Base-by-base conservation (phyloP, 2,113 vertebrate genomes). In the Rhinogobius similis region DNA sequence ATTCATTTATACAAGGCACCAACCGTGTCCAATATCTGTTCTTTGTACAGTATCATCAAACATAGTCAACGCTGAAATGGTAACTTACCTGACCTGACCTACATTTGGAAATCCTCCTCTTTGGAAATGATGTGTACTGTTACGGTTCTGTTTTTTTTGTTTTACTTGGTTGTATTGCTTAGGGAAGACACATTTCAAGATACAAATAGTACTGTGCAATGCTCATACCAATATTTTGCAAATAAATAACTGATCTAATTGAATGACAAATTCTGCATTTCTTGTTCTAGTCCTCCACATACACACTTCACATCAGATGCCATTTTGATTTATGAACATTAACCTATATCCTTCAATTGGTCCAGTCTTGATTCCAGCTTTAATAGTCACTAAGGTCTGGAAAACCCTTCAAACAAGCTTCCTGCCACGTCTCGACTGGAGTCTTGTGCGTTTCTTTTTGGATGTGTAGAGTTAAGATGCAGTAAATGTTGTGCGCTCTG, bases 401-500 rank as follows among this genome's bases (percentile, higher is more conserved):
- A 48, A 59, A 55, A 23, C 18, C 55, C 13, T 24, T 24, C 24
- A 26, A 43, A 52, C 36, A 44, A n/a, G 14, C 14, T 32, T 21
- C 9, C 36, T 67, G 58, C 61, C 43, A 29, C 6, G 18, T 59
- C 24, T 74, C 55, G 39, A 41, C 1, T 41, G 7, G 59, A 68
- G 44, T 20, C 23, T 43, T 50, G 2, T 14, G 10, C 58, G 5
- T 21, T 59, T 14, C 43, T 36, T 61, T 43, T 53, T 4, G 44
- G 23, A 11, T 29, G 18, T 63, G 2, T 58, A 20, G 18, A 23
- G 26, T 62, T 67, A 41, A 67, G 61, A 27, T 79, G 55, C 23
- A 27, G 29, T 63, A 59, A 78, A 73, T 38, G 65, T 46, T 53
- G 63, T 59, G n/a, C 43, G 61, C 53, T 1, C 38, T 66, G 58